phyloP scores from a whole-genome alignment of 2,113 vertebrate species.

The Herpailurus yagouaroundi region DNA sequence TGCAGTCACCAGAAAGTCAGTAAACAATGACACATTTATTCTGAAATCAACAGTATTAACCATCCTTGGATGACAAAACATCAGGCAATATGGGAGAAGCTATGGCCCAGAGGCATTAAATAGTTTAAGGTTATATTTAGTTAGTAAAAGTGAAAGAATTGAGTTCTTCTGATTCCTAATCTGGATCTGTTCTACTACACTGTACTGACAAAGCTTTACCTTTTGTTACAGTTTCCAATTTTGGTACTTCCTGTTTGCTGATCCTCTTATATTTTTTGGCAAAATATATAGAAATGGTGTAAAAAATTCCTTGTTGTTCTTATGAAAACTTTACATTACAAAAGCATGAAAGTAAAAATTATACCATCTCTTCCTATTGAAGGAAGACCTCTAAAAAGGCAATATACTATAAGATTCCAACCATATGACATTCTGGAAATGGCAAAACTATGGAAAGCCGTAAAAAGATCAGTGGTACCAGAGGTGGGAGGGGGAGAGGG shows the following conservation, averaged over 20 bases:
- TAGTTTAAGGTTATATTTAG: not conserved
- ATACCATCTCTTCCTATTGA: not conserved
- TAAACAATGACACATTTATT: not conserved
- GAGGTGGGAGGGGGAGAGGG: not conserved
- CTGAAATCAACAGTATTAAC: not conserved
- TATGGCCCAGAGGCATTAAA: not conserved
- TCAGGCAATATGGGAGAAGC: not conserved
- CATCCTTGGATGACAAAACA: not conserved
- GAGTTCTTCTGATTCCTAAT: not conserved
- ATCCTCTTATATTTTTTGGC: not conserved
- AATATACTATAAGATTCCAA: not conserved
- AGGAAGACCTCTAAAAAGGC: not conserved
- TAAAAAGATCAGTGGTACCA: not conserved
- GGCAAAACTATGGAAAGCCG: not conserved
- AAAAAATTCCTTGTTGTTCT: not conserved
- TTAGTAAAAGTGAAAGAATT: not conserved
- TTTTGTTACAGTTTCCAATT: not conserved
- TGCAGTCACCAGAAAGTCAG: not conserved
- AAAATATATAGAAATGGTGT: not conserved
- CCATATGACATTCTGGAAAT: slow-evolving; percentile 2
- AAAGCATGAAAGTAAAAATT: not conserved
- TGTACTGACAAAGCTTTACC: not conserved
- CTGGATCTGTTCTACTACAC: not conserved
- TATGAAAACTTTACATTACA: not conserved
- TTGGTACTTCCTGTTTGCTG: not conserved